Base-by-base conservation (phyloP, 30 jellyfish, hydroid and myxozoan species). In the Catostylus mosaicus region DNA sequence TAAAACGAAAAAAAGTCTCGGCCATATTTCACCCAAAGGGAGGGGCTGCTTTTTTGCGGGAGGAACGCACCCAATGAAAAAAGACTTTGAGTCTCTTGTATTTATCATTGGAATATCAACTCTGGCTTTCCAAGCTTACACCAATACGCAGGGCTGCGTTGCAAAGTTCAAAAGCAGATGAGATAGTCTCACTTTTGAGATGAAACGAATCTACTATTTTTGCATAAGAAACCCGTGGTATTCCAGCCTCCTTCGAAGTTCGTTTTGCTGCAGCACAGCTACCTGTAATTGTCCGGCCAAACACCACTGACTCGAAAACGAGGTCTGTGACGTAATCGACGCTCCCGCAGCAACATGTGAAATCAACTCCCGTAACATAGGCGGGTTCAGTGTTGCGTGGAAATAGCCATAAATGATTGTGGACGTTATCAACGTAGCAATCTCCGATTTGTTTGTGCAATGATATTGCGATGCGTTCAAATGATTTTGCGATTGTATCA, bases 101-200 rank as follows among this genome's bases (percentile, higher is more conserved):
- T n/a, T n/a, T n/a, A n/a, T n/a, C n/a, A n/a, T n/a, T n/a, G n/a
- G n/a, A n/a, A n/a, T 16, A 48, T 16, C 3, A 48, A 48, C 1
- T 16, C 1, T 48, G 63, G 63, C 63, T 36, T 56, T 80, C 77
- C 14, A 80, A 14, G 62, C 76, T 66, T 0, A 36, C 29, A 20
- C 84, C 91, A 48, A 80, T 63, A 24, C 91, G 91, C 31, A 80
- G 91, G 14, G 50, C 38, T 0, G 73, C 62, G 56, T 80, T 67
- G 51, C 91, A 45, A 20, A 80, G 84, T 51, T 80, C 91, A 60
- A 80, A 80, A 10, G 91, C 91, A 2, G 91, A 47, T 0, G 91
- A 34, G 26, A 80, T 54, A 71, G 77, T 35, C 51, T 80, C 84
- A 11, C 75, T 66, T 35, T 69, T 54, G 20, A 68, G 73, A 29